A percentile compares a stretch with the other conserved stretches of the same genome.
These are phyloP conservation scores for Turdus rufiventris DNA, from an alignment of 2,113 vertebrate genomes.

Conservation along the genomic window DNA sequence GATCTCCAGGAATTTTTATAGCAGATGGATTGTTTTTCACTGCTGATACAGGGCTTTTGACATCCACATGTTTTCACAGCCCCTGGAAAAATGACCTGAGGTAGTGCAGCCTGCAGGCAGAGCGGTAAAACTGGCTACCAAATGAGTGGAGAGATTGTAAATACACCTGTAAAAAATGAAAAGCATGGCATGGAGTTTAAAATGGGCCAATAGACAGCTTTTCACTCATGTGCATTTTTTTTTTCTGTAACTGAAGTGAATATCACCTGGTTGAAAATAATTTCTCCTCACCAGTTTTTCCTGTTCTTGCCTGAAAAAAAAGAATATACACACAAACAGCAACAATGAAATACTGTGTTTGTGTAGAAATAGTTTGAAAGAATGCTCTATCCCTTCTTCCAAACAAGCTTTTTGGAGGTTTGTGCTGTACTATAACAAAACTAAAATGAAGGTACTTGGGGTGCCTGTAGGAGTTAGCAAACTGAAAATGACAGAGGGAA, in stretches of 20 bases:
- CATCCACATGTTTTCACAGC: rapidly evolving
- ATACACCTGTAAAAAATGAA: background rate
- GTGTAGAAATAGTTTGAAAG: background rate
- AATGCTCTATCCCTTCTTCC: background rate
- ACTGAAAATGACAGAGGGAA: background rate
- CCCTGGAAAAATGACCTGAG: background rate
- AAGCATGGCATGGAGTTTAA: background rate
- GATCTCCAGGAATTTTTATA: background rate
- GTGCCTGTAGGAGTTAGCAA: background rate
- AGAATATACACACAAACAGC: background rate
- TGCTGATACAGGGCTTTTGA: background rate
- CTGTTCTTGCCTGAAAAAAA: background rate
- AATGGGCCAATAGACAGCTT: background rate
- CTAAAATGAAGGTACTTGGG: background rate
- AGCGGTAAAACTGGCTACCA: background rate
- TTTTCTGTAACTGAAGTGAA: background rate
- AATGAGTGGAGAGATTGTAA: background rate
- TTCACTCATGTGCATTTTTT: background rate
- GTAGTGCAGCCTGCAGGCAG: background rate
- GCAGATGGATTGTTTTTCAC: background rate
- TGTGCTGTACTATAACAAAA: background rate
- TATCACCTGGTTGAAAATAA: background rate
- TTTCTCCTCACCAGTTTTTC: background rate
- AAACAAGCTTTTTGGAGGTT: background rate
- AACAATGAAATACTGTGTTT: background rate